Evolutionary conservation across 2,797 vertebrate genomes (phyloP), one percentile per base, ranked within the genome.

Genomic region (Oophaga sylvatica): DNA sequence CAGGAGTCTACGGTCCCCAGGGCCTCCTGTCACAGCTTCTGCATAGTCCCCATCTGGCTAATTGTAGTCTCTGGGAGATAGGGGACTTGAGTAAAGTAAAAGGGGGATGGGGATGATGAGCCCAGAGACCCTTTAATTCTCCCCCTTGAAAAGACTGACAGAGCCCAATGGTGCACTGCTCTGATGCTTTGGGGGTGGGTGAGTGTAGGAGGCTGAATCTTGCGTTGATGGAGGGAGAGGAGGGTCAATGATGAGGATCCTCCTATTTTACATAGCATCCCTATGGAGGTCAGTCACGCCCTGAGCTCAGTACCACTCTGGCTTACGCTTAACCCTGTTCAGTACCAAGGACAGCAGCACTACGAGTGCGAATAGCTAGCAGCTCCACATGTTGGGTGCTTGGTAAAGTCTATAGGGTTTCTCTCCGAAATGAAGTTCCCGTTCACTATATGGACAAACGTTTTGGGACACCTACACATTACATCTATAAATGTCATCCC

Each of bases 21-120:
- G 88, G 88, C 73, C 88, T 86, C 71, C 62, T 86, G 87, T 89
- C 88, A 88, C 87, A 59, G 87, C 57, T 84, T 71, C 81, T 88
- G 87, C 83, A 80, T 73, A 85, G 83, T 88, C 87, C 84, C 84
- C 88, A 89, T 89, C 80, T 89, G 88, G 88, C 84, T 89, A 83
- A 89, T 86, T 89, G 80, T 60, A 60, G 83, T 85, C 87, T 89
- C 70, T 82, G 87, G 71, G 71, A 85, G 80, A 53, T 17, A 84
- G 70, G 77, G 53, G 77, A 48, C 68, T 71, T 13, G 80, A 86
- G 73, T 35, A 31, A 85, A 56, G 79, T 68, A 48, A 48, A 63
- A 78, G 84, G 88, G 88, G 80, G 84, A 80, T 85, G 83, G 88
- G 80, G 80, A 83, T 19, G 48, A 86, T 68, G 63, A 56, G 78